These are phyloP conservation scores for Coelogynopora nodosa DNA, from an alignment of 2,888 invertebrate genomes.

Conservation along the genomic window DNA sequence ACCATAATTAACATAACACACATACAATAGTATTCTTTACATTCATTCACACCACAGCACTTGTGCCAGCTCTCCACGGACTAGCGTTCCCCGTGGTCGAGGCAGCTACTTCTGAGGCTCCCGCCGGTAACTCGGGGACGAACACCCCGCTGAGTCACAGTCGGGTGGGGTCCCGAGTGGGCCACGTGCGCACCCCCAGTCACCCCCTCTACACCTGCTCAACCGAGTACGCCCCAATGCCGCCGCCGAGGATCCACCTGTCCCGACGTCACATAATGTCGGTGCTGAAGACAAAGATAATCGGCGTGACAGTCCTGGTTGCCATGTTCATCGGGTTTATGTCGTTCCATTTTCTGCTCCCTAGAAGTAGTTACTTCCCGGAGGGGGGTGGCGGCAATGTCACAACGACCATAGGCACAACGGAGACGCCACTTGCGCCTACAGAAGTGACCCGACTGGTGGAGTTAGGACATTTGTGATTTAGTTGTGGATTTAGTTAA, in stretches of 20 bases:
- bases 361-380: neutral
- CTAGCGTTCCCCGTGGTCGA: too few relatives aligned
- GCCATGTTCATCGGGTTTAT: neutral
- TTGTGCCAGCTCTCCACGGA: neutral
- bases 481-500: too few relatives aligned
- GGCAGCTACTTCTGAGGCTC: neutral
- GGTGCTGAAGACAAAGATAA: neutral
- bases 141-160: neutral
- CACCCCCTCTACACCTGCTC: neutral
- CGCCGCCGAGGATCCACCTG: neutral
- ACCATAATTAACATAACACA: too few relatives aligned
- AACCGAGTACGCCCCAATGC: neutral
- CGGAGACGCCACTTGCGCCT: neutral
- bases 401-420: neutral
- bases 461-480: too few relatives aligned
- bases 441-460: neutral
- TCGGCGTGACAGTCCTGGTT: neutral
- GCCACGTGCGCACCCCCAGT: neutral
- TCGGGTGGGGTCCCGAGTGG: neutral
- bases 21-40: too few relatives aligned
- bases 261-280: neutral
- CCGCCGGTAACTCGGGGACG: neutral
- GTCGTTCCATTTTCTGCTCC: neutral
- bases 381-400: neutral
- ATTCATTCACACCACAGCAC: neutral